Evolutionary conservation across 1,140 invertebrate species (phyloP), one percentile per base, ranked within the genome.

Genomic region (Stegodyphus mimosarum): DNA sequence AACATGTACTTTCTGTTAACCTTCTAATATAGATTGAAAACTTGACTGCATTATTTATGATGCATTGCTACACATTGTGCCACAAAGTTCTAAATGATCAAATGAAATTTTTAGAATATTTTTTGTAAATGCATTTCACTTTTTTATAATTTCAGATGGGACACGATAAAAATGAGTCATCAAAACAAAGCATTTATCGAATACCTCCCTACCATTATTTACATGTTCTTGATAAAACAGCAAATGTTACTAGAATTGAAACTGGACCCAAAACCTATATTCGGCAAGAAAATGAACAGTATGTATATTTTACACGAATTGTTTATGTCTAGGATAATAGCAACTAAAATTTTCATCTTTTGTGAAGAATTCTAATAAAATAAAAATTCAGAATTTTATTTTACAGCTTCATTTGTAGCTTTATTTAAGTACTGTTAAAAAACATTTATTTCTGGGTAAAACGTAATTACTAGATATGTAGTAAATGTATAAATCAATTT

Each of bases 221-320:
- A 18, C 92, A 92, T 90, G 92, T 92, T 33, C 87, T 92, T 33
- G 92, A 92, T 88, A 91, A 92, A 88, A 92, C 92, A 71, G 89
- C 90, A 17, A 92, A 92, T 90, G 90, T 92, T 11, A 92, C 92
- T 9, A 88, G 90, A 80, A 87, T 92, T 49, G 91, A 92, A 87
- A 90, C 91, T 86, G 92, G 92, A 71, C 92, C 92, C 49, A 89
- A 92, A 87, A 92, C 92, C 7, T 92, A 90, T 87, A 90, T 92
- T 79, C 84, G 91, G 73, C 91, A 92, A 86, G 92, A 92, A 83
- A 91, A 92, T 91, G 92, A 92, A 88, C 90, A 90, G 91, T 91
- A 87, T 88, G 87, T 52, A 48, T 50, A 52, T 15, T 78, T 73
- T 67, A 33, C 33, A 33, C 3, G 33, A 11, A 50, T 1, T 2